Evolutionary conservation across 1,140 invertebrate genomes (phyloP), one percentile per base, ranked within the genome.

Genomic region (Apis dorsata): DNA sequence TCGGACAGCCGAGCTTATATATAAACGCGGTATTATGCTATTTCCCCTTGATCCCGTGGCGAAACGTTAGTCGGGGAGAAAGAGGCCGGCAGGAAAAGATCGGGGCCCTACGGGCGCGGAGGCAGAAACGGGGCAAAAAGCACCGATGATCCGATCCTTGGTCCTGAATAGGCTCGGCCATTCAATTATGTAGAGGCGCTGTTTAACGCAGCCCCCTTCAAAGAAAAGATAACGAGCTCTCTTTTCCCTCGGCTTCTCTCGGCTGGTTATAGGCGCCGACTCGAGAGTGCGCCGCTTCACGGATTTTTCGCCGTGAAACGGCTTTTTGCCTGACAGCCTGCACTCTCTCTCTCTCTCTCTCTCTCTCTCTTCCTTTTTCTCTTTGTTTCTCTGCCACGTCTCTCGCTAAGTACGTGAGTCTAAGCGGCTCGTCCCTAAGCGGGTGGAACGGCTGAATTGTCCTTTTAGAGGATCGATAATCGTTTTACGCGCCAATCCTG

Each of bases 161-260:
- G 60, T 74, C 63, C 75, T 86, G 84, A 86, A 86, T 86, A 83
- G 71, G 55, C 15, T 34, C 55, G 24, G 63, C 80, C 85, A 86
- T 87, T 87, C 84, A 87, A 87, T 87, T 87, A 87, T 76, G 84
- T 86, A 87, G 74, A 86, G 85, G 70, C 71, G 63, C 74, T 80
- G 85, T 86, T 86, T 86, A 86, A 68, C 84, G 77, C 51, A 73
- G 75, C 59, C 74, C 34, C 34, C 84, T 86, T 86, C 70, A 71
- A 87, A 83, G 80, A 86, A 86, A 86, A 75, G 85, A 81, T 87
- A 87, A 87, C 85, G 84, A 87, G 84, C 79, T 78, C 63, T 80
- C 81, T 59, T 83, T 74, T 60, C 74, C 60, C 76, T 79, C 21
- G 51, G 53, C 69, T 85, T 83, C 85, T 78, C 53, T 0, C 19